A percentile compares a stretch with the other conserved stretches of the same genome.
Evolutionary conservation across 2,888 invertebrate species (phyloP).

Genomic region (Morpho deidamia): DNA sequence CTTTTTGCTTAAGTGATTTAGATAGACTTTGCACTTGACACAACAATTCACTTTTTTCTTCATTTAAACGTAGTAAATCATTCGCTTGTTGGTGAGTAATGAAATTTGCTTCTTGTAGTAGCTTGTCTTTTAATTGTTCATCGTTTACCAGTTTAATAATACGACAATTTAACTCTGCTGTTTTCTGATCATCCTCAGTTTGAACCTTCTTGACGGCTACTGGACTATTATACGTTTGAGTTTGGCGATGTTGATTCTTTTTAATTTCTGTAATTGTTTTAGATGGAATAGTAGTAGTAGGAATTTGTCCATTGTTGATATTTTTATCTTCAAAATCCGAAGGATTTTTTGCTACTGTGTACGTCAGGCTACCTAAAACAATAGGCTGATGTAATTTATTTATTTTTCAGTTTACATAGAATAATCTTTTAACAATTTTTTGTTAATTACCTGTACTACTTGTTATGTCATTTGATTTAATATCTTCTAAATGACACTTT

Average conservation of each 20-base stretch:
- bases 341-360: constrained; percentile 44
- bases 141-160: constrained; percentile 36
- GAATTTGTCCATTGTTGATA: constrained; percentile 2
- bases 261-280: constrained; percentile 15
- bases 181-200: constrained; percentile 41
- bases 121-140: constrained; percentile 45
- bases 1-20: constrained; percentile 46
- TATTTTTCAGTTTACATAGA: not conserved
- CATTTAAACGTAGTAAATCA: constrained; percentile 47
- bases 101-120: constrained; percentile 46
- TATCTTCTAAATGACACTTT: constrained; percentile 48
- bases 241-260: constrained; percentile 30
- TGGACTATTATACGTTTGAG: constrained; percentile 42
- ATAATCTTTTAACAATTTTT: not conserved
- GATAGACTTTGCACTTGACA: constrained; percentile 45
- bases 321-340: constrained; percentile 6
- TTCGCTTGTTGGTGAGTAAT: constrained; percentile 47
- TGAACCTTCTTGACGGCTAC: constrained; percentile 39
- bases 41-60: constrained; percentile 52
- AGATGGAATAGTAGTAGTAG: constrained; percentile 16
- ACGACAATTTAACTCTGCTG: constrained; percentile 31
- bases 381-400: constrained; percentile 4
- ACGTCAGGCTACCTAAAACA: constrained; percentile 52
- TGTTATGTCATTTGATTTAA: constrained; percentile 54
- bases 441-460: constrained; percentile 44